Evolutionary conservation across 2,888 invertebrate species (phyloP).

Genomic region (Xestia c-nigrum): DNA sequence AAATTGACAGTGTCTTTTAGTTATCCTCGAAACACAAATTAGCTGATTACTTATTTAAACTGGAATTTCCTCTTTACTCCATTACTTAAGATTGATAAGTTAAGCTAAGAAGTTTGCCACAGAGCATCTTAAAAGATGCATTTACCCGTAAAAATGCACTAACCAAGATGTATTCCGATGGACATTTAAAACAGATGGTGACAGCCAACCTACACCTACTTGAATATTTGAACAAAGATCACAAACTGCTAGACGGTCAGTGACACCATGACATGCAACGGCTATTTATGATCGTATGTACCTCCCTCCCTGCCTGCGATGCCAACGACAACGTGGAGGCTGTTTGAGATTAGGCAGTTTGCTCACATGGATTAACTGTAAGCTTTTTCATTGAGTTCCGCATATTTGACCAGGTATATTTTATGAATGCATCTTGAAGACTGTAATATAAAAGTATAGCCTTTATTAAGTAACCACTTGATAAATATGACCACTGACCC

Average conservation of each 20-base stretch:
- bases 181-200: constrained; percentile 5
- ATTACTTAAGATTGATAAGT: constrained; percentile 5
- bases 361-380: background rate
- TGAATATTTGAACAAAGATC: constrained; percentile 44
- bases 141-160: background rate
- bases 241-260: constrained; percentile 58
- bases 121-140: background rate
- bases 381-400: constrained; percentile 26
- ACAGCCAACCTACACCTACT: background rate
- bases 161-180: background rate
- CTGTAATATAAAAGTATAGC: background rate
- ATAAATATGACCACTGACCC: background rate
- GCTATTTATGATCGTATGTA: constrained; percentile 25
- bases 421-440: background rate
- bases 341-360: constrained; percentile 3
- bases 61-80: no score
- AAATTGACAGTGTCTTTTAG: constrained; percentile 66
- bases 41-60: background rate
- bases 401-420: constrained; percentile 5
- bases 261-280: constrained; percentile 47
- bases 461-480: constrained; percentile 4
- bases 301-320: constrained; percentile 3
- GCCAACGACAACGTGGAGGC: constrained; percentile 11
- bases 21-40: constrained; percentile 1
- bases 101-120: background rate